Evolutionary conservation across 2,888 invertebrate genomes (phyloP).

Genomic region (Heliconius hortense): DNA sequence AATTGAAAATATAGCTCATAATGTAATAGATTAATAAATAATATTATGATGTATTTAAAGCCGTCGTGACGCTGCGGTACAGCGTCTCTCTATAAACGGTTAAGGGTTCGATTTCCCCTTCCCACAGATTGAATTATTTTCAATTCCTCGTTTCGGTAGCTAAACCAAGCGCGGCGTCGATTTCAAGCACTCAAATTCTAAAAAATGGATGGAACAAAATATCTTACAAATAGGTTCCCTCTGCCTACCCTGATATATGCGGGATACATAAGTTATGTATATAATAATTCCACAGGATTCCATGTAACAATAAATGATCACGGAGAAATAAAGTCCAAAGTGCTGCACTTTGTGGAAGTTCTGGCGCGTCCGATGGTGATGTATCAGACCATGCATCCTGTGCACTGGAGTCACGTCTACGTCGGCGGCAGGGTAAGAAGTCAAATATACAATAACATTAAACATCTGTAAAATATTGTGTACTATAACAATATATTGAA

Average conservation of each 20-base stretch:
- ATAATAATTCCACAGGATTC: conserved; percentile 84
- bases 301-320: conserved; percentile 94
- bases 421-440: conserved; percentile 88
- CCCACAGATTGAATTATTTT: neutral
- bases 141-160: neutral
- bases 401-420: conserved; percentile 97
- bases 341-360: conserved; percentile 96
- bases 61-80: neutral
- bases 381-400: conserved; percentile 94
- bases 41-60: too few relatives aligned
- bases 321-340: conserved; percentile 94
- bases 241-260: neutral
- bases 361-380: conserved; percentile 98
- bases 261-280: neutral
- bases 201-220: neutral
- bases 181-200: neutral
- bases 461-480: too few relatives aligned
- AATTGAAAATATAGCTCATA: too few relatives aligned
- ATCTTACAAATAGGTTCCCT: neutral
- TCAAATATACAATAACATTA: neutral
- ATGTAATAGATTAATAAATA: too few relatives aligned
- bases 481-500: neutral
- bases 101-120: too few relatives aligned
- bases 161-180: neutral
- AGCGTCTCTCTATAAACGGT: too few relatives aligned